Evolutionary conservation across 2,113 vertebrate genomes (phyloP).

Genomic region (Ailurus styani): DNA sequence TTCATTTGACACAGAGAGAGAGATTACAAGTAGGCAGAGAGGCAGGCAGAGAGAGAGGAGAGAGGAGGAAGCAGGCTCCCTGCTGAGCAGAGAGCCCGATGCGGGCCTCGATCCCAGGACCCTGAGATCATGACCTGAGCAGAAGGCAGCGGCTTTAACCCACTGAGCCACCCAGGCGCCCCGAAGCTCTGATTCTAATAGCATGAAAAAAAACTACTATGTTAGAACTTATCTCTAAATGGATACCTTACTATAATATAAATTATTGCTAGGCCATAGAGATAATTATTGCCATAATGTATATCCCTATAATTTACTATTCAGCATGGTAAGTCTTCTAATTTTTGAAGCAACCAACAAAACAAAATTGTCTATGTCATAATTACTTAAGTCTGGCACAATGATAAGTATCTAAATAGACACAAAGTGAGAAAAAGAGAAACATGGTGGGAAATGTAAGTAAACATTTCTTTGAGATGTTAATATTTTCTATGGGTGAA

Average conservation of each 20-base stretch:
- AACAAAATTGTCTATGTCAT: constrained; percentile 45
- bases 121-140: too few relatives aligned
- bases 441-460: neutral
- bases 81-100: too few relatives aligned
- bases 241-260: neutral
- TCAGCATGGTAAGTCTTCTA: neutral
- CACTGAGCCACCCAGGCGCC: too few relatives aligned
- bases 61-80: too few relatives aligned
- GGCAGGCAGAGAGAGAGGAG: too few relatives aligned
- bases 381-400: constrained; percentile 26
- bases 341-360: constrained; percentile 22
- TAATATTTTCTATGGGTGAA: constrained; percentile 4
- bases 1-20: too few relatives aligned
- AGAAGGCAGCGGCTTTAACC: too few relatives aligned
- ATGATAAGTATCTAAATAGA: neutral
- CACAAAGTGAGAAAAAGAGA: constrained; percentile 13
- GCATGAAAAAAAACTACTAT: neutral
- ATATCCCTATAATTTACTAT: constrained; percentile 3
- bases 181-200: neutral
- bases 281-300: constrained; percentile 25
- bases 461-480: neutral
- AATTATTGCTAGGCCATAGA: constrained; percentile 8
- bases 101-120: too few relatives aligned
- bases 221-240: neutral
- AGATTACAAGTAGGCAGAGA: too few relatives aligned